phyloP scores from a whole-genome alignment of 2,888 invertebrate genomes.

The Cheilosia urbana region DNA sequence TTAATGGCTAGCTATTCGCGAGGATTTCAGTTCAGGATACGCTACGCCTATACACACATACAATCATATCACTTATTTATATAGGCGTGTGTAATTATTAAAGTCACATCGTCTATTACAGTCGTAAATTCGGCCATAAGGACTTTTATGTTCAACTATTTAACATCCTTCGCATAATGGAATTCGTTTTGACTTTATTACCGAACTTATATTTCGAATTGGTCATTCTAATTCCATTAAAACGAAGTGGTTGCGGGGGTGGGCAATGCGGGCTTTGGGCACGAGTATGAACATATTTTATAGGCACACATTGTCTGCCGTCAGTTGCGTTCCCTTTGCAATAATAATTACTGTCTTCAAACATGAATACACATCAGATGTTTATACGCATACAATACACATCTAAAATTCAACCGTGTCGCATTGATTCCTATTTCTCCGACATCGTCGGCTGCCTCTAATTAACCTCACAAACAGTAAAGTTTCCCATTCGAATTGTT shows the following conservation, averaged over 20 bases:
- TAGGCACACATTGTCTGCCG: slow-evolving; percentile 24
- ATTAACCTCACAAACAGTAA: slow-evolving; percentile 54
- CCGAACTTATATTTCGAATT: slow-evolving; percentile 51
- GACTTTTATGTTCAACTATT: slow-evolving; percentile 66
- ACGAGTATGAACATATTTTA: slow-evolving; percentile 6
- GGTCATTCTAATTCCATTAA: slow-evolving; percentile 69
- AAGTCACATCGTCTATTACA: slow-evolving; percentile 26
- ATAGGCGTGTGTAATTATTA: slow-evolving; percentile 13
- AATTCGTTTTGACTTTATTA: slow-evolving; percentile 63
- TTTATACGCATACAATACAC: background rate
- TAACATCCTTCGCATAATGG: slow-evolving; percentile 51
- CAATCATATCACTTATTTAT: slow-evolving; percentile 8
- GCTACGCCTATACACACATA: background rate
- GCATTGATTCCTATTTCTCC: slow-evolving; percentile 6
- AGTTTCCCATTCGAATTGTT: slow-evolving; percentile 35
- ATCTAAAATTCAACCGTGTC: slow-evolving; percentile 10
- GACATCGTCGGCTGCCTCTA: slow-evolving; percentile 17
- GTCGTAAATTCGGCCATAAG: slow-evolving; percentile 60
- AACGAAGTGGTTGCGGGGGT: slow-evolving; percentile 25
- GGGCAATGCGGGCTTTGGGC: background rate
- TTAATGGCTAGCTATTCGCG: slow-evolving; percentile 33
- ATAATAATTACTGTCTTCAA: slow-evolving; percentile 38
- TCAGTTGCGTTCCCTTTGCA: slow-evolving; percentile 14
- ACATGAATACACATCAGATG: background rate
- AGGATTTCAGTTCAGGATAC: background rate